Evolutionary conservation across 1,140 invertebrate species (phyloP).

Genomic region (Drosophila pallidifrons): DNA sequence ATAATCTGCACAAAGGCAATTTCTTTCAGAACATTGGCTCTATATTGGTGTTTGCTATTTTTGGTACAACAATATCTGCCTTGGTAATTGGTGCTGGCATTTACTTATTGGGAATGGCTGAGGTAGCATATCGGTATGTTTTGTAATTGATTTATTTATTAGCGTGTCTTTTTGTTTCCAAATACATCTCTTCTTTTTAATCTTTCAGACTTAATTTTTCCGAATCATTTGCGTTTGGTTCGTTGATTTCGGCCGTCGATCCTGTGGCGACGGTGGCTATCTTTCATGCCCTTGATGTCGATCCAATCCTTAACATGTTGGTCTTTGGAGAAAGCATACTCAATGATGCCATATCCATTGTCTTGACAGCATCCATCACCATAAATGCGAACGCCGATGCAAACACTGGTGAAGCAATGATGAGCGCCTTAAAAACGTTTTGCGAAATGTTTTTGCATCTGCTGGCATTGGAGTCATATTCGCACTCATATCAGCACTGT

Average conservation of each 20-base stretch:
- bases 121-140: slow-evolving; percentile 92
- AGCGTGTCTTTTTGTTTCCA: neutral
- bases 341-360: slow-evolving; percentile 99
- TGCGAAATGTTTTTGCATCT: slow-evolving; percentile 99
- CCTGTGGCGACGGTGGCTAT: slow-evolving; percentile 99
- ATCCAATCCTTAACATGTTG: slow-evolving; percentile 98
- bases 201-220: slow-evolving; percentile 88
- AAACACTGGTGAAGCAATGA: slow-evolving; percentile 91
- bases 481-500: slow-evolving; percentile 96
- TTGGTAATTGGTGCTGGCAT: slow-evolving; percentile 96
- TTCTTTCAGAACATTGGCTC: slow-evolving; percentile 99
- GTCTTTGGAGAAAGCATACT: slow-evolving; percentile 99
- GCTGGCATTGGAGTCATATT: slow-evolving; percentile 98
- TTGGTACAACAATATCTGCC: slow-evolving; percentile 98
- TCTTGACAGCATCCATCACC: slow-evolving; percentile 95
- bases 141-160: neutral
- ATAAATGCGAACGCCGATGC: slow-evolving; percentile 72
- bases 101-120: slow-evolving; percentile 95
- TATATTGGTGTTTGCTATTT: slow-evolving; percentile 97
- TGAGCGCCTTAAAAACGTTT: slow-evolving; percentile 96
- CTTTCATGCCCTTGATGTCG: slow-evolving; percentile 97
- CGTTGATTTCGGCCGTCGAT: slow-evolving; percentile 98
- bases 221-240: slow-evolving; percentile 99
- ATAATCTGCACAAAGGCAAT: slow-evolving; percentile 99
- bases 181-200: neutral